These are phyloP conservation scores for Oreochromis spilurus DNA, from an alignment of 2,113 vertebrate genomes.

Conservation along the genomic window DNA sequence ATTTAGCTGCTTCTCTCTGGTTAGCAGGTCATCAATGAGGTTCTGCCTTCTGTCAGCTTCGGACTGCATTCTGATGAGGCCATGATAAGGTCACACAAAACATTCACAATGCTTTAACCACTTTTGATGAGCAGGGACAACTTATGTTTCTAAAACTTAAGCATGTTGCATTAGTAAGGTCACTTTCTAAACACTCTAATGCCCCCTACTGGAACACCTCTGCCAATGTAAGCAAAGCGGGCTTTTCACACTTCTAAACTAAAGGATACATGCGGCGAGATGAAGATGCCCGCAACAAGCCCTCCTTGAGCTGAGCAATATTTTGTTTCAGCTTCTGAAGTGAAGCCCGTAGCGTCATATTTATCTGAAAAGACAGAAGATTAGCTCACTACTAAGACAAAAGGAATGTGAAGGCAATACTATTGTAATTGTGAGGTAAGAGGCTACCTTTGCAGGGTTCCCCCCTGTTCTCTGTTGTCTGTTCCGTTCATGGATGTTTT, in stretches of 20 bases:
- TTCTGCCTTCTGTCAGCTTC: conserved; percentile 94
- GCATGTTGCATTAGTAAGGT: neutral
- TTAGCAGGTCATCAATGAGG: conserved; percentile 88
- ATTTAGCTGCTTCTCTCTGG: conserved; percentile 85
- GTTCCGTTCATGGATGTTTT: conserved; percentile 88
- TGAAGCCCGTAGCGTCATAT: conserved; percentile 82
- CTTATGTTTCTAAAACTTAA: neutral
- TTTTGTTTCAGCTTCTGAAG: conserved; percentile 88
- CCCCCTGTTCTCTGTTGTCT: conserved; percentile 84
- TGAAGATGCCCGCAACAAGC: conserved; percentile 80
- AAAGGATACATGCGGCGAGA: conserved; percentile 86
- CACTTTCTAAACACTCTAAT: conserved; percentile 31
- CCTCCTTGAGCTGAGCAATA: conserved; percentile 83
- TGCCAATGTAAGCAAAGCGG: conserved; percentile 3
- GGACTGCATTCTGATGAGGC: conserved; percentile 81
- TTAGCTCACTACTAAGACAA: neutral
- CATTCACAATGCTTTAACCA: neutral
- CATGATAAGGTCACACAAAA: conserved; percentile 36
- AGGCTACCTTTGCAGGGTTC: conserved; percentile 82
- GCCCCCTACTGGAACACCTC: conserved; percentile 47
- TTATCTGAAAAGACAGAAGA: conserved; percentile 73
- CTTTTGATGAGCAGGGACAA: neutral
- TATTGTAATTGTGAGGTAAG: neutral
- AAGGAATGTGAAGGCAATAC: neutral
- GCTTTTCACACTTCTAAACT: neutral